Conservation (phyloP, 2,797 vertebrate genomes). For the Saguinus oedipus region DNA sequence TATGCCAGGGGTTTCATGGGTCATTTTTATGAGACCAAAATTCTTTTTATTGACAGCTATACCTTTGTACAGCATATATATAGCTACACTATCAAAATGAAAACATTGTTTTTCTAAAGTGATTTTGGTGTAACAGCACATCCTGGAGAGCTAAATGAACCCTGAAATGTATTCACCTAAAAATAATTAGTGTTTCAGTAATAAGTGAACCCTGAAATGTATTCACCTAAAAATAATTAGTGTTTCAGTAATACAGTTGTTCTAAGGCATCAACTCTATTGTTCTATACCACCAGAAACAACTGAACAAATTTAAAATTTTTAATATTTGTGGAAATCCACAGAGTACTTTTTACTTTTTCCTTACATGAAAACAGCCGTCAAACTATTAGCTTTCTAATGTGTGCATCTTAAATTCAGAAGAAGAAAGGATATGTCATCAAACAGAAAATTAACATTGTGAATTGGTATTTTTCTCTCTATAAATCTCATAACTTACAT, state of each 20-base stretch:
- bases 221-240: conserved; percentile 55
- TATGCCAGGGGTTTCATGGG: not conserved
- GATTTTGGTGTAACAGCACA: conserved; percentile 24
- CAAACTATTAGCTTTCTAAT: not conserved
- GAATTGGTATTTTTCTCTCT: not conserved
- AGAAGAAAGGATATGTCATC: not conserved
- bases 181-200: conserved; percentile 55
- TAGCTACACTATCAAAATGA: not conserved
- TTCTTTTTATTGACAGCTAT: not conserved
- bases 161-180: conserved; percentile 56
- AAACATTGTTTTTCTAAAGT: conserved; percentile 23
- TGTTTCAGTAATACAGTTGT: conserved; percentile 40
- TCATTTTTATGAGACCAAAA: not conserved
- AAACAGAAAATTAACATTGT: conserved; percentile 34
- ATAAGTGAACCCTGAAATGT: conserved; percentile 47
- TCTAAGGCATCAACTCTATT: conserved; percentile 10
- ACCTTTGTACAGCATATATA: not conserved
- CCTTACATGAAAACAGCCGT: not conserved
- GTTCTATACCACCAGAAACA: not conserved
- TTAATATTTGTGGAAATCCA: too few species aligned
- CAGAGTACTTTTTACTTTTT: conserved; percentile 3
- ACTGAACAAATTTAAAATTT: conserved; percentile 50
- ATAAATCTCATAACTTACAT: not conserved
- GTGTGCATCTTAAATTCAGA: conserved; percentile 47
- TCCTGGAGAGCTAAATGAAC: conserved; percentile 36